A percentile compares a stretch with the other conserved stretches of the same genome.
phyloP scores from a whole-genome alignment of 2,888 invertebrate species.

The Trachelus stipa region DNA sequence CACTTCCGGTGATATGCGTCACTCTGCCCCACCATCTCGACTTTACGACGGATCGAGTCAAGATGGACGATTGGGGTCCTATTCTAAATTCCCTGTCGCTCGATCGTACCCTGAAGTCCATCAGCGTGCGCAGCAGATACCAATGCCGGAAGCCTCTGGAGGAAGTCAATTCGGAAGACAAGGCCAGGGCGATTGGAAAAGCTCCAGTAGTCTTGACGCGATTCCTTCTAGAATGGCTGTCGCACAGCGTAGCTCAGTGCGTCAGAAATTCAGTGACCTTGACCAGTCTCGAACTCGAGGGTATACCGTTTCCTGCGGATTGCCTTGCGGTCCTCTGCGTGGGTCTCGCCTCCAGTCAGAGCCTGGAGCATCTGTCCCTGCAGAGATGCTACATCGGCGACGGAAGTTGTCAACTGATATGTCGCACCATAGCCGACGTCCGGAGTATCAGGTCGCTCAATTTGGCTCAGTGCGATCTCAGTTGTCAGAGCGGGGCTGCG shows the following conservation, averaged over 20 bases:
- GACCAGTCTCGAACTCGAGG: constrained; percentile 76
- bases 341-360: constrained; percentile 74
- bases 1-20: constrained; percentile 58
- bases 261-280: constrained; percentile 74
- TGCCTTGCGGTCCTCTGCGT: constrained; percentile 73
- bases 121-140: constrained; percentile 75
- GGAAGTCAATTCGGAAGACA: constrained; percentile 70
- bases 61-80: constrained; percentile 81
- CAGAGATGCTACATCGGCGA: constrained; percentile 78
- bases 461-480: constrained; percentile 77
- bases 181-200: constrained; percentile 74
- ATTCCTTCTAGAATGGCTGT: constrained; percentile 75
- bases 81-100: constrained; percentile 78
- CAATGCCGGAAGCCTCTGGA: constrained; percentile 71
- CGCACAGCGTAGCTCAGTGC: constrained; percentile 75
- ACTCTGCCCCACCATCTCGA: constrained; percentile 70
- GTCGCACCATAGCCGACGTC: constrained; percentile 75
- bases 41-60: constrained; percentile 80
- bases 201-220: constrained; percentile 77
- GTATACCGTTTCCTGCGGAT: constrained; percentile 76
- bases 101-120: constrained; percentile 78
- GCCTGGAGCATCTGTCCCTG: constrained; percentile 76
- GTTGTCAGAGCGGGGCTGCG: constrained; percentile 72
- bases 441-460: constrained; percentile 78
- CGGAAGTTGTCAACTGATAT: constrained; percentile 78